Percentiles rank a stretch among this genome's conserved stretches.
Conservation (phyloP, 2,113 vertebrate genomes). For the Carollia perspicillata region DNA sequence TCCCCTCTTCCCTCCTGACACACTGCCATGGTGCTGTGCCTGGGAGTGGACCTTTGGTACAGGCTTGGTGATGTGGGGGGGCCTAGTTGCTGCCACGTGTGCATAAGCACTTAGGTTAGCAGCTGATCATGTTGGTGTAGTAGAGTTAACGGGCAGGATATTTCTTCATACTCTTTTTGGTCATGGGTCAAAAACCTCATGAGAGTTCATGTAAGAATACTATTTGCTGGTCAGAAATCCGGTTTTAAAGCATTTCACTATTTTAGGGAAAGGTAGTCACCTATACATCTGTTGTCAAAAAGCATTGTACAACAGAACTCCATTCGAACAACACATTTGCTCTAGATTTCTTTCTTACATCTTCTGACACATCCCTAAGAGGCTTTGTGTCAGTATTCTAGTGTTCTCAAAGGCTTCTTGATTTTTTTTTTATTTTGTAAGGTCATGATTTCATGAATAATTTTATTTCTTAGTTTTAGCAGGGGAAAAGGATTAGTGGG, state of each 20-base stretch:
- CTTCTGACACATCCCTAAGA: not conserved
- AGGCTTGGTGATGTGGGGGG: not conserved
- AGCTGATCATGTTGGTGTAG: not conserved
- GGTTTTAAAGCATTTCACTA: not conserved
- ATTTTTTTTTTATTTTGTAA: not conserved
- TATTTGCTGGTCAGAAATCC: not conserved
- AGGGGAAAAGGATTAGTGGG: not conserved
- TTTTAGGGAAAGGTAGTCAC: not conserved
- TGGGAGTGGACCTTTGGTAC: not conserved
- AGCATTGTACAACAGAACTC: not conserved
- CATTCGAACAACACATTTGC: not conserved
- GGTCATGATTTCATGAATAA: not conserved
- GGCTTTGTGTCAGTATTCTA: not conserved
- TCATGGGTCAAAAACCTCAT: not conserved
- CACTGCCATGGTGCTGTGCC: not conserved
- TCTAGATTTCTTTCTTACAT: not conserved
- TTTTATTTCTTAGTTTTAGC: not conserved
- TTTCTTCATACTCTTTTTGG: conserved; percentile 8
- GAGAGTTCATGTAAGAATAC: not conserved
- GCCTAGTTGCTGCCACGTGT: not conserved
- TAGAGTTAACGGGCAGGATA: not conserved
- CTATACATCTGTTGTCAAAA: not conserved
- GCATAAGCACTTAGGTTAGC: not conserved
- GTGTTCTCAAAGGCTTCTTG: not conserved
- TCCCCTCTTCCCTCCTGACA: not conserved